phyloP scores from a whole-genome alignment of 2,888 invertebrate genomes.

The Eurytoma californica region DNA sequence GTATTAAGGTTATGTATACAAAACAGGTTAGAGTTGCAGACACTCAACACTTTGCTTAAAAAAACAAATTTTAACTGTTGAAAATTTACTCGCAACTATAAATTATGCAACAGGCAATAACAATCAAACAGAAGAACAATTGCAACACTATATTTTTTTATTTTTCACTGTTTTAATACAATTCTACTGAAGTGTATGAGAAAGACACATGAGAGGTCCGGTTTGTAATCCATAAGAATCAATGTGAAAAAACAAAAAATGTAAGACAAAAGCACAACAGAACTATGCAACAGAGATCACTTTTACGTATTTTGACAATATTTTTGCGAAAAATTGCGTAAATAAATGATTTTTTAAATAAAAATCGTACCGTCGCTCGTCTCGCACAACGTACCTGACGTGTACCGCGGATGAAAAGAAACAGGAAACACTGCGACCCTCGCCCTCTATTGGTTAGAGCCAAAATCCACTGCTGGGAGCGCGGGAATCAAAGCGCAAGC shows the following conservation, averaged over 20 bases:
- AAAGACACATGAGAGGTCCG: constrained; percentile 46
- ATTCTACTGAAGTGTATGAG: constrained; percentile 56
- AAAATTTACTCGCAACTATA: background rate
- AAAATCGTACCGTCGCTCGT: constrained; percentile 58
- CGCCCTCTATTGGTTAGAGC: constrained; percentile 35
- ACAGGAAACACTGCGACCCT: constrained; percentile 60
- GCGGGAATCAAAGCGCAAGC: constrained; percentile 12
- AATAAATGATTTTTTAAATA: constrained; percentile 59
- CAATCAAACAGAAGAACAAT: constrained; percentile 1
- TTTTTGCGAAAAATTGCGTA: constrained; percentile 59
- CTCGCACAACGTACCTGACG: constrained; percentile 64
- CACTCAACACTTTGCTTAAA: background rate
- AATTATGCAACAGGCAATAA: background rate
- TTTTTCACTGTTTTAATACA: constrained; percentile 40
- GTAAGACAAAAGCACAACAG: constrained; percentile 35
- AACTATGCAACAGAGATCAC: constrained; percentile 26
- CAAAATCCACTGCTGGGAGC: background rate
- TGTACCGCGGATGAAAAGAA: constrained; percentile 66
- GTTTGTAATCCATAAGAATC: constrained; percentile 65
- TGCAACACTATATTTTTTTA: constrained; percentile 7
- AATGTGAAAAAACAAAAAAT: constrained; percentile 54
- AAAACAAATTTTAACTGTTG: background rate
- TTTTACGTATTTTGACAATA: constrained; percentile 55
- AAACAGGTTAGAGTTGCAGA: constrained; percentile 36
- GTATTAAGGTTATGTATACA: constrained; percentile 32